A percentile compares a stretch with the other conserved stretches of the same genome.
Evolutionary conservation across 2,113 vertebrate species (phyloP).

Genomic region (Vidua macroura): DNA sequence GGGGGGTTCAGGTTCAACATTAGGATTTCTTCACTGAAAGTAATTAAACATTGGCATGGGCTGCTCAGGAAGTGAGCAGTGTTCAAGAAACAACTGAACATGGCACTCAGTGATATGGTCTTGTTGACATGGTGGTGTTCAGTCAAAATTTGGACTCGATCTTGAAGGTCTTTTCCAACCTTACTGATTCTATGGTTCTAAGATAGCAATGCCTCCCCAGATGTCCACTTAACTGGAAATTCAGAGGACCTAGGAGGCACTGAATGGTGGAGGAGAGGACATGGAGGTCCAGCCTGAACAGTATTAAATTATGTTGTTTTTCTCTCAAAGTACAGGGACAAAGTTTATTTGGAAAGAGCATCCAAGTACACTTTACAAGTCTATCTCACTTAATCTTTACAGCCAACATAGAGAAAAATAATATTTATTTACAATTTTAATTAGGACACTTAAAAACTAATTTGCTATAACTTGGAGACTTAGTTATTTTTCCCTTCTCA

Average conservation of each 20-base stretch:
- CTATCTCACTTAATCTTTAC: neutral
- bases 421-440: neutral
- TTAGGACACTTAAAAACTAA: neutral
- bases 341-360: neutral
- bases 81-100: neutral
- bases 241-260: neutral
- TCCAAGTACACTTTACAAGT: neutral
- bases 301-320: neutral
- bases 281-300: neutral
- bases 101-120: neutral
- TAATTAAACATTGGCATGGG: neutral
- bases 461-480: neutral
- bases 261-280: neutral
- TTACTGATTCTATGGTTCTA: neutral
- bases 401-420: neutral
- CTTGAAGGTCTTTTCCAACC: neutral
- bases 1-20: neutral
- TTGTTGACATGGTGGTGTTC: neutral
- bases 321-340: neutral
- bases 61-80: neutral
- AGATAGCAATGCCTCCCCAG: neutral
- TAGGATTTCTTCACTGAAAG: neutral
- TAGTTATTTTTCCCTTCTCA: neutral
- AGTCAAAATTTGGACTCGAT: fast-evolving
- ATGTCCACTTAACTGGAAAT: neutral